Conservation (phyloP, 2,113 vertebrate genomes). For the Xyrauchen texanus region DNA sequence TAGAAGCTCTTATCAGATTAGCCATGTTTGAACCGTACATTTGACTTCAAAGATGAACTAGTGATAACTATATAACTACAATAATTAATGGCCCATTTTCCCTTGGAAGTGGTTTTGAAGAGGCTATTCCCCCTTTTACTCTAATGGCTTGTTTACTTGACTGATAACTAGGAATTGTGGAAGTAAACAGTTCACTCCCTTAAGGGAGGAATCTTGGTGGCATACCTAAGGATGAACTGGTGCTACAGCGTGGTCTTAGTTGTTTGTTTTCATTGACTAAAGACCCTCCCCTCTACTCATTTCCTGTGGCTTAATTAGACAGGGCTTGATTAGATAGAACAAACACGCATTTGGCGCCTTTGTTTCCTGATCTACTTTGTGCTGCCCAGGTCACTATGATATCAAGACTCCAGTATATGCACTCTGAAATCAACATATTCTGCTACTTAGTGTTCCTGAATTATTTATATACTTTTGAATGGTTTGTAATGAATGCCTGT, state of each 20-base stretch:
- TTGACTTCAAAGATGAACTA: too few species aligned
- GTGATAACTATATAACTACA: too few species aligned
- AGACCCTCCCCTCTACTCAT: conserved; percentile 64
- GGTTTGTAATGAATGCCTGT: background rate
- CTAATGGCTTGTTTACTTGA: conserved; percentile 44
- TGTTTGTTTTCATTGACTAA: conserved; percentile 69
- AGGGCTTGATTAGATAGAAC: conserved; percentile 69
- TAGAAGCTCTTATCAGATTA: too few species aligned
- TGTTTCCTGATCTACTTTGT: conserved; percentile 70
- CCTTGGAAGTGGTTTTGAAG: background rate
- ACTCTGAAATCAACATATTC: background rate
- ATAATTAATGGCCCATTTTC: background rate
- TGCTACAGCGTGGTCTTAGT: conserved; percentile 57
- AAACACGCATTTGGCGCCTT: conserved; percentile 69
- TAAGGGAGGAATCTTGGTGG: conserved; percentile 50
- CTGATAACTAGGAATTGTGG: conserved; percentile 27
- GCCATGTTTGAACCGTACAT: too few species aligned
- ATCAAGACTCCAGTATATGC: conserved; percentile 54
- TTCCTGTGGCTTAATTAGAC: conserved; percentile 75
- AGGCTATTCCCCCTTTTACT: background rate
- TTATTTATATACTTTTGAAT: background rate
- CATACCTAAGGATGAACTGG: conserved; percentile 62
- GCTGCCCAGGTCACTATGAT: conserved; percentile 32
- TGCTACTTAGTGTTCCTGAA: background rate
- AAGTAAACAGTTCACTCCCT: conserved; percentile 51